Percentiles rank a stretch among this genome's conserved stretches.
Conservation (phyloP, 2,888 invertebrate genomes). For the Petrolisthes cinctipes region DNA sequence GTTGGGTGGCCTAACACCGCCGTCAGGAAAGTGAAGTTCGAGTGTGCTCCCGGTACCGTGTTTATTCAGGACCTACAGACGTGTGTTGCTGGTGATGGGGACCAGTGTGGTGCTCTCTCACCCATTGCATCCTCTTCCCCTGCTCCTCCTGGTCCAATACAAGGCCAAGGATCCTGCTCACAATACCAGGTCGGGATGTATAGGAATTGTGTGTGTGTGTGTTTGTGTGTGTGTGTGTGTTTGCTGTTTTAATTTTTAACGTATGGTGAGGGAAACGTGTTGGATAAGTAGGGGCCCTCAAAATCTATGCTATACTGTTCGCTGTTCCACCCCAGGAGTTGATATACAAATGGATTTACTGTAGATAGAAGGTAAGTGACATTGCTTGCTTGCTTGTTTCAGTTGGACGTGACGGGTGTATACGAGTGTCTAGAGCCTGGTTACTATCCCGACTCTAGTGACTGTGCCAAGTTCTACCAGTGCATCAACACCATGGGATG, state of each 20-base stretch:
- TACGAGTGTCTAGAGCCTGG: constrained; percentile 41
- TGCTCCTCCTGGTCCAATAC: neutral
- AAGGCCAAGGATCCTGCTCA: neutral
- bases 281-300: too few species aligned
- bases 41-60: constrained; percentile 47
- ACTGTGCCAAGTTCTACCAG: constrained; percentile 43
- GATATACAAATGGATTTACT: neutral
- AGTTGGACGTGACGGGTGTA: constrained; percentile 34
- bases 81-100: constrained; percentile 21
- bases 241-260: too few species aligned
- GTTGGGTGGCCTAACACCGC: constrained; percentile 22
- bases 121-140: neutral
- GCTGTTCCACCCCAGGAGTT: too few species aligned
- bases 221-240: too few species aligned
- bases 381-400: neutral
- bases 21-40: constrained; percentile 33
- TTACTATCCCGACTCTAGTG: constrained; percentile 19
- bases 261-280: too few species aligned
- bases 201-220: too few species aligned
- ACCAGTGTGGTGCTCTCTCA: neutral
- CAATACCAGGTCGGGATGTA: neutral
- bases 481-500: constrained; percentile 47
- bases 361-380: neutral
- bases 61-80: constrained; percentile 21
- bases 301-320: too few species aligned